Base-by-base conservation (phyloP, 1,140 invertebrate genomes). In the Aradophagus sp. region DNA sequence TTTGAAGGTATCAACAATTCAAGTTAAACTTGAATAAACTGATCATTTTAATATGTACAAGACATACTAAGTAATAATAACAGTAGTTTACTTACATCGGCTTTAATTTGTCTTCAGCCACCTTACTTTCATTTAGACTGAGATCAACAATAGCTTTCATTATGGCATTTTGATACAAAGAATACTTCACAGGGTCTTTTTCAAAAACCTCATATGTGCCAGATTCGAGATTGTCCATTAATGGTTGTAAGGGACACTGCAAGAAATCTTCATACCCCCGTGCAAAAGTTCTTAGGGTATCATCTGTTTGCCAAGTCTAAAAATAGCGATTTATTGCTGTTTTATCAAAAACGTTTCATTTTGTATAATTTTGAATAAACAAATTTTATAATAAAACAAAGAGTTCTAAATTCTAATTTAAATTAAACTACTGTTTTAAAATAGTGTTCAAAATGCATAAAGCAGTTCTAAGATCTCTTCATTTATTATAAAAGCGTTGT, bases 171-270 rank as follows among this genome's bases (percentile, higher is more conserved):
- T 97, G 92, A 86, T 99, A 99, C 55, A 94, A 89, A 16, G 91
- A 89, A 86, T 99, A 99, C 84, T 99, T 99, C 0, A 97, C 87
- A 7, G 96, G 95, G 90, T 99, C 98, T 79, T 96, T 95, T 86
- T 99, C 98, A 89, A 99, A 99, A 5, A 98, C 91, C 87, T 99
- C 97, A 82, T 99, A 99, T 0, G 97, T 97, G 65, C 93, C 91
- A 4, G 94, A 95, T 82, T 99, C 96, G 11, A 99, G 87, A 86
- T 99, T 98, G 79, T 99, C 97, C 84, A 93, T 93, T 1, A 99
- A 83, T 5, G 98, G 98, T 86, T 99, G 94, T 8, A 97, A 81
- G 1, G 93, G 94, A 74, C 90, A 92, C 81, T 98, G 96, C 2
- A 99, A 85, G 75, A 91, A 93, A 86, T 99, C 96, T 87, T 98